phyloP scores from a whole-genome alignment of 2,797 vertebrate species.

The Yasuhikotakia modesta region DNA sequence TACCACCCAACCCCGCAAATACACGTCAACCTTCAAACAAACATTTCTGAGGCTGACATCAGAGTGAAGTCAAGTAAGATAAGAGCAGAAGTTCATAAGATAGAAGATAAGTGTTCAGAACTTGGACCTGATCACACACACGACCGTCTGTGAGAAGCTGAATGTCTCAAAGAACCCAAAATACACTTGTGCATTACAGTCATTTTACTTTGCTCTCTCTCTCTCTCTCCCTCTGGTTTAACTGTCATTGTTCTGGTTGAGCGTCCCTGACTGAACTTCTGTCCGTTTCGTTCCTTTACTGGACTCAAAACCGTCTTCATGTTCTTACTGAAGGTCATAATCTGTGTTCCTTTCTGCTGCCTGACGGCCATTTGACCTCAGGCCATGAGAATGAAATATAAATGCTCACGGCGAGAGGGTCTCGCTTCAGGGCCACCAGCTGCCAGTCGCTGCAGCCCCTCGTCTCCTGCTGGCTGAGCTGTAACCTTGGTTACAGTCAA shows the following conservation, averaged over 20 bases:
- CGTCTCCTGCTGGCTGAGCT: conserved; percentile 40
- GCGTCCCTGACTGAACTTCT: neutral
- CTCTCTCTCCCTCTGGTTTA: neutral
- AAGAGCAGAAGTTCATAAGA: no score
- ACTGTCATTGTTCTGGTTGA: neutral
- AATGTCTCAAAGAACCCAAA: neutral
- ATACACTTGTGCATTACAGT: no score
- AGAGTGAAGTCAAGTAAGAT: no score
- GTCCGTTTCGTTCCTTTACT: neutral
- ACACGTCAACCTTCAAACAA: conserved; percentile 15
- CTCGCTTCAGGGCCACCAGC: conserved; percentile 52
- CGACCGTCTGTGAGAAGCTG: neutral
- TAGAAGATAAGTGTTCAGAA: no score
- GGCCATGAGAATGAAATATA: conserved; percentile 28
- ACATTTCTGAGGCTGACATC: conserved; percentile 7
- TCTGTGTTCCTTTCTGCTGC: conserved; percentile 11
- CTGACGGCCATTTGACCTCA: conserved; percentile 29
- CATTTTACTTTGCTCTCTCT: no score
- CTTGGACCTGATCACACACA: no score
- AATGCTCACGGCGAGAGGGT: conserved; percentile 12
- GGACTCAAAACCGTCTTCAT: neutral
- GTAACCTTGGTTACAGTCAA: conserved; percentile 27
- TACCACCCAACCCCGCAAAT: conserved; percentile 4
- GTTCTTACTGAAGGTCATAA: conserved; percentile 9
- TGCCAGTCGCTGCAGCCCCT: conserved; percentile 43